These are phyloP conservation scores for Oasisia sp. DNA, from an alignment of 2,888 invertebrate genomes.

Conservation along the genomic window DNA sequence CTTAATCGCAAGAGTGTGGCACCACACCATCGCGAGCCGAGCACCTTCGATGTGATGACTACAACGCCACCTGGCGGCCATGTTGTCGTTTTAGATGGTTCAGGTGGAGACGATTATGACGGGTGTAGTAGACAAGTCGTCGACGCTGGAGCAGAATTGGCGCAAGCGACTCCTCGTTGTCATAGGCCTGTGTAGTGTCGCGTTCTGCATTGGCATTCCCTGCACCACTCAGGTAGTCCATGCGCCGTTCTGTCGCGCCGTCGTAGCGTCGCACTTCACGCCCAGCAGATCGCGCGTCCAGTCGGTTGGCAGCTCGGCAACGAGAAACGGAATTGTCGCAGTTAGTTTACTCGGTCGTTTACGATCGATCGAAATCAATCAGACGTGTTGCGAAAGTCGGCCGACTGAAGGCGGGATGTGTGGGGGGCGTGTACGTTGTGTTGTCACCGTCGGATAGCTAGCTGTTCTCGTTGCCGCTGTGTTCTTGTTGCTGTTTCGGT, in stretches of 20 bases:
- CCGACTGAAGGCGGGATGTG: neutral
- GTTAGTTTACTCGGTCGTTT: neutral
- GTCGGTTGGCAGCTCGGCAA: neutral
- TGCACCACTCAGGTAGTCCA: constrained; percentile 39
- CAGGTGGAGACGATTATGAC: constrained; percentile 45
- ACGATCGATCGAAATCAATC: neutral
- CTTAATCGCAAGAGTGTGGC: neutral
- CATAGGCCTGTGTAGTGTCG: constrained; percentile 33
- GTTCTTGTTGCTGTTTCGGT: neutral
- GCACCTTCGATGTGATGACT: neutral
- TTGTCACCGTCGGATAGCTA: neutral
- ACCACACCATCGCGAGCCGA: neutral
- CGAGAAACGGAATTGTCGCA: neutral
- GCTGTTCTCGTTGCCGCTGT: neutral
- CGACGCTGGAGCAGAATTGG: constrained; percentile 33
- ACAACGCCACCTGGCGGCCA: neutral
- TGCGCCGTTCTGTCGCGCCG: neutral
- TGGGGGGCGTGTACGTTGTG: neutral
- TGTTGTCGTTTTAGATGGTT: constrained; percentile 41
- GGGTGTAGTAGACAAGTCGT: constrained; percentile 40
- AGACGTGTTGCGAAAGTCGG: neutral
- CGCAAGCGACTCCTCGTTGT: constrained; percentile 35
- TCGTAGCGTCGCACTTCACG: neutral
- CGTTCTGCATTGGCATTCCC: constrained; percentile 40
- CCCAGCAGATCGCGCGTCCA: neutral